Evolutionary conservation across 2,113 vertebrate species (phyloP), one percentile per base, ranked within the genome.

Genomic region (Grantiella picta): DNA sequence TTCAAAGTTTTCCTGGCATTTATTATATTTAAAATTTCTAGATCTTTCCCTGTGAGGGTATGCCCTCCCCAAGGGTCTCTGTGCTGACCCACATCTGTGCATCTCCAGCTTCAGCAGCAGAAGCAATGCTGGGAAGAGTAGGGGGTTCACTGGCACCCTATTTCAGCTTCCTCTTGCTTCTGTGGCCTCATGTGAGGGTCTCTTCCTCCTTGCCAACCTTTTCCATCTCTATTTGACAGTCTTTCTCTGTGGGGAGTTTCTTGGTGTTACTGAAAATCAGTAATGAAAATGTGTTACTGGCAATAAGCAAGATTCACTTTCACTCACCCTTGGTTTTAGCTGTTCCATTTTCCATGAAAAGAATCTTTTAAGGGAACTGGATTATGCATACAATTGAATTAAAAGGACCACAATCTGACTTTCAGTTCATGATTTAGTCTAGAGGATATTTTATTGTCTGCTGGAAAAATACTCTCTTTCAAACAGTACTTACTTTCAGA

Each of bases 381-480:
- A 64, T 91, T 88, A 78, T 64, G 35, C 64, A 29, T 42, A 17
- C 27, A 81, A 90, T 53, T 85, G 66, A 77, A 80, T 82, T 82
- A 87, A 82, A 87, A 88, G 45, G 23, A 40, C 40, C 24, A 45
- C 35, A 6, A 59, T 63, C 27, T 3, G 7, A 12, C 50, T 93
- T 89, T 82, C 65, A 57, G n/a, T 73, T 70, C 15, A 19, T 53
- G 0, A 0, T 49, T 94, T 76, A 90, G n/a, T 47, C 42, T 64
- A 92, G 33, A 77, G 93, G 47, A 11, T 77, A 50, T 50, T 90
- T 88, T 69, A 77, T 70, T 83, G 11, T 73, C 31, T 90, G 63
- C 38, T 64, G 60, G 29, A 82, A 95, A 70, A 90, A 69, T 35
- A 66, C 6, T 91, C 50, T 85, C n/a, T 91, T 94, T 93, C 35